Evolutionary conservation across 2,113 vertebrate species (phyloP).

Genomic region (Edolisoma coerulescens): DNA sequence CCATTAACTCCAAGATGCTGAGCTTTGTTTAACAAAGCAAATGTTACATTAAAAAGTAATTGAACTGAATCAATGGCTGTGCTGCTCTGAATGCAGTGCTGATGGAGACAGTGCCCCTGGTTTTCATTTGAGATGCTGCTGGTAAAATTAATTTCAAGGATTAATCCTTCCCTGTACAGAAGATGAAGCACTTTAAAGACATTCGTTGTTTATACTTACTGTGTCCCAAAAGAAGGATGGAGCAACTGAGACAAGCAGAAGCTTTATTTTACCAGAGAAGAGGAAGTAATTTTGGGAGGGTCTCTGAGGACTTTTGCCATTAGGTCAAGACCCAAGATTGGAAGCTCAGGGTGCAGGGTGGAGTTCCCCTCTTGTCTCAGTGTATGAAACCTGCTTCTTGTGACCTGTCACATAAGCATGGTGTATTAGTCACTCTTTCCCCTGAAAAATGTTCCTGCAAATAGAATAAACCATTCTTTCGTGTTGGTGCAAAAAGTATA

Average conservation of each 20-base stretch:
- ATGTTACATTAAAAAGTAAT: neutral
- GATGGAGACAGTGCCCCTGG: neutral
- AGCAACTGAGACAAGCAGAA: neutral
- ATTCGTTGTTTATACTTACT: neutral
- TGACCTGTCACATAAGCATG: neutral
- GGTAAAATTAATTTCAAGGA: neutral
- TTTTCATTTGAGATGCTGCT: neutral
- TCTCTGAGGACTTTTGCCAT: neutral
- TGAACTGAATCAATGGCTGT: neutral
- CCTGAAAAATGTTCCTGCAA: neutral
- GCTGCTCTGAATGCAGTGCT: neutral
- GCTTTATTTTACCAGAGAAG: neutral
- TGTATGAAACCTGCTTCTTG: neutral
- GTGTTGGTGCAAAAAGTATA: neutral
- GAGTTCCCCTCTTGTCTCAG: conserved; percentile 6
- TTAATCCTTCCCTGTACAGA: neutral
- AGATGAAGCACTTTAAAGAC: neutral
- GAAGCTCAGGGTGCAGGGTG: neutral
- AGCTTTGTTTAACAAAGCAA: neutral
- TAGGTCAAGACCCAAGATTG: neutral
- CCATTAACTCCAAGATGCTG: neutral
- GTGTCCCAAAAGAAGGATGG: neutral
- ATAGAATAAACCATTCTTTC: neutral
- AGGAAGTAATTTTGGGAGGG: neutral
- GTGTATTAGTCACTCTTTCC: neutral